A percentile compares a stretch with the other conserved stretches of the same genome.
Evolutionary conservation across 2,113 vertebrate genomes (phyloP).

Genomic region (Oceanodroma tethys): DNA sequence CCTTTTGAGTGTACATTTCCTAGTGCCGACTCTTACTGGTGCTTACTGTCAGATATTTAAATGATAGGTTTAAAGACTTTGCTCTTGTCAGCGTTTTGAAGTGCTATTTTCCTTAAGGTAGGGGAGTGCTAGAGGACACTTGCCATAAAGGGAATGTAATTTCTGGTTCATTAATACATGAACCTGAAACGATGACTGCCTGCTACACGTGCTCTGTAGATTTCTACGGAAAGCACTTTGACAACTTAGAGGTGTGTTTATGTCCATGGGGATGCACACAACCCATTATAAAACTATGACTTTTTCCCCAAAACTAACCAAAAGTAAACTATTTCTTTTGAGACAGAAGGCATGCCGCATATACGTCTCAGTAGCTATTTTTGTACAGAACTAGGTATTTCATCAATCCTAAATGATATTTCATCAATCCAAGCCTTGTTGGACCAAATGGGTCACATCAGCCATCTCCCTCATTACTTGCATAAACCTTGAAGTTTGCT

Average conservation of each 20-base stretch:
- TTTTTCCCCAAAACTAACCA: not conserved
- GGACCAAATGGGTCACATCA: not conserved
- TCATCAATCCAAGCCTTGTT: not conserved
- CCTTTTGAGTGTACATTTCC: not conserved
- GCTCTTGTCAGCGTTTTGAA: constrained; percentile 7
- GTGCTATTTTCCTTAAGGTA: not conserved
- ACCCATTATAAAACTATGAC: not conserved
- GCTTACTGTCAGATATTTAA: constrained; percentile 5
- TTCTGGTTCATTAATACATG: not conserved
- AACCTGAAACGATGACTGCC: not conserved
- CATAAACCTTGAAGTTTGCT: not conserved
- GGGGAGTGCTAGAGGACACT: not conserved
- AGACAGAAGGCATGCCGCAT: not conserved
- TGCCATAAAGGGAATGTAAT: not conserved
- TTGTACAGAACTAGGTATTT: not conserved
- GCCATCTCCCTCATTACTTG: not conserved
- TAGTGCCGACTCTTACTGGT: not conserved
- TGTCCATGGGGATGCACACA: not conserved
- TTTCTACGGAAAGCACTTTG: not conserved
- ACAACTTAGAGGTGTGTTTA: not conserved
- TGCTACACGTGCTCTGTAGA: not conserved
- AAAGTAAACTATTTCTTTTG: not conserved
- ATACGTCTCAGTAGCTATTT: not conserved
- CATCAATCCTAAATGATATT: not conserved
- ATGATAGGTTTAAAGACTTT: not conserved